phyloP scores from a whole-genome alignment of 37 sponge, comb jelly and placozoan genomes.

The Agelas oroides region DNA sequence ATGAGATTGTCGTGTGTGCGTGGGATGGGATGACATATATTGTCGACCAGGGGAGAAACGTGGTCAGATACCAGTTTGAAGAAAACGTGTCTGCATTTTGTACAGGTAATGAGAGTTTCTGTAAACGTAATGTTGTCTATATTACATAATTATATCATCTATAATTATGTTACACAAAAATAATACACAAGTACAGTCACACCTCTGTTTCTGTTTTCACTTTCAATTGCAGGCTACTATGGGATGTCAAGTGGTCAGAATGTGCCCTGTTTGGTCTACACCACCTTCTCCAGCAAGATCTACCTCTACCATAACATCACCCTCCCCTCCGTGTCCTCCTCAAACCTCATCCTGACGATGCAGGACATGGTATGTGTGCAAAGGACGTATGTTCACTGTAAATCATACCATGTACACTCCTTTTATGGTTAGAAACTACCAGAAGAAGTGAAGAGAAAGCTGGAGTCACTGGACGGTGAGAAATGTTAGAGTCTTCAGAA shows the following conservation, averaged over 20 bases:
- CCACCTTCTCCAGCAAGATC: slow-evolving; percentile 68
- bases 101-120: slow-evolving; percentile 57
- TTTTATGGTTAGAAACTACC: no score
- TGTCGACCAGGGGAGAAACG: slow-evolving; percentile 60
- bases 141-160: neutral
- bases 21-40: slow-evolving; percentile 90
- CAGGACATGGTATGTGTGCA: slow-evolving; percentile 31
- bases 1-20: slow-evolving; percentile 81
- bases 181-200: no score
- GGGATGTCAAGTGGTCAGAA: slow-evolving; percentile 44
- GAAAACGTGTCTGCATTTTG: slow-evolving; percentile 80
- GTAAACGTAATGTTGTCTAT: neutral
- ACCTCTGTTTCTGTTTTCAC: no score
- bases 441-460: no score
- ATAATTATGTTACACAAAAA: no score
- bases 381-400: no score
- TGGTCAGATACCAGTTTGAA: slow-evolving; percentile 65
- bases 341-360: slow-evolving; percentile 42
- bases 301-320: slow-evolving; percentile 65
- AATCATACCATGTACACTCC: no score
- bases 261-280: slow-evolving; percentile 73
- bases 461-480: no score
- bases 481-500: no score
- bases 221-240: slow-evolving; percentile 52
- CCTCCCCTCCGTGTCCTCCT: slow-evolving; percentile 51